Conservation (phyloP, 2,113 vertebrate genomes). For the Aix galericulata region DNA sequence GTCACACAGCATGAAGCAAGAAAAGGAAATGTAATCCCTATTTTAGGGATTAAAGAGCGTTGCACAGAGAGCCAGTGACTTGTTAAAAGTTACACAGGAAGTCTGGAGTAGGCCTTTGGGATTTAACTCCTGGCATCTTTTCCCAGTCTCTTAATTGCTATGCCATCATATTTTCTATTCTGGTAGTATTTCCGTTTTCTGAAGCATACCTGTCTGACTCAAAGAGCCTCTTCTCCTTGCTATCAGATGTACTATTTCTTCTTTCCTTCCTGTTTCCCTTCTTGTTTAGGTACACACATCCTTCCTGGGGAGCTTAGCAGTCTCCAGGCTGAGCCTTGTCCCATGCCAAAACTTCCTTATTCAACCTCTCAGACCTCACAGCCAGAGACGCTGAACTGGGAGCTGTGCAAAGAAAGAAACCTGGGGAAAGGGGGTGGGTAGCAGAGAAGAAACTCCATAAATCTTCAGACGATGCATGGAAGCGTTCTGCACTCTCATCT, state of each 20-base stretch:
- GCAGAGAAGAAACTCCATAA: background rate
- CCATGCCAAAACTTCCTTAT: background rate
- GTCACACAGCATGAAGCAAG: background rate
- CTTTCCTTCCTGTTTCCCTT: conserved; percentile 54
- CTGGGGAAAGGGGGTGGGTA: background rate
- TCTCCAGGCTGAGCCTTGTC: background rate
- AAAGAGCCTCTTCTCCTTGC: background rate
- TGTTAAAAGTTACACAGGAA: conserved; percentile 37
- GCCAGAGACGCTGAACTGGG: background rate
- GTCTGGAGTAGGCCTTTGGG: conserved; percentile 10
- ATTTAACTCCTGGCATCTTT: conserved; percentile 23
- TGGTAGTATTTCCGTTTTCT: background rate
- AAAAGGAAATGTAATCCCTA: conserved; percentile 35
- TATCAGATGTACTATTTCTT: conserved; percentile 40
- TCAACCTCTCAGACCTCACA: background rate
- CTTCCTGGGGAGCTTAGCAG: conserved; percentile 50
- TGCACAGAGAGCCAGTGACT: background rate
- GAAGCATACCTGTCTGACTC: conserved; percentile 25
- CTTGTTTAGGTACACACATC: conserved; percentile 61
- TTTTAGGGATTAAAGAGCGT: background rate
- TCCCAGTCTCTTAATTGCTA: background rate
- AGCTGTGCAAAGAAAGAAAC: background rate
- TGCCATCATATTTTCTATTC: conserved; percentile 7
- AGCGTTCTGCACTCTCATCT: background rate
- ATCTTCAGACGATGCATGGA: background rate